Percentiles rank a stretch among this genome's conserved stretches.
phyloP scores from a whole-genome alignment of 1,140 invertebrate species.

The Coenobita brevimanus region DNA sequence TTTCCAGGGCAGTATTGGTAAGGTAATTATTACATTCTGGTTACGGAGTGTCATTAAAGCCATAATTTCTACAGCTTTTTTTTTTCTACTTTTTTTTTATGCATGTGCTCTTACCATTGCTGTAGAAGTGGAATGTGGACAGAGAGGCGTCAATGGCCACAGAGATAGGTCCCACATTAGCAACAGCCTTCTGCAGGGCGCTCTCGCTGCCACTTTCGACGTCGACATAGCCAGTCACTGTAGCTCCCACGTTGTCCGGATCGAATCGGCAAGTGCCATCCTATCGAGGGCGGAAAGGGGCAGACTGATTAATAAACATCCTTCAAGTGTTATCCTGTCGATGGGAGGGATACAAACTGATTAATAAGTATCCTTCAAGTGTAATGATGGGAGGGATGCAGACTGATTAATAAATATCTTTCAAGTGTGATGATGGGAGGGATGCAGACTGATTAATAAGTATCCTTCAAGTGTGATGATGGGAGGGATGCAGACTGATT shows the following conservation, averaged over 20 bases:
- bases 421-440: too few relatives aligned
- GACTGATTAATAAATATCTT: too few relatives aligned
- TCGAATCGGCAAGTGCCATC: constrained; percentile 81
- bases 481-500: too few relatives aligned
- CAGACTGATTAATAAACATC: too few relatives aligned
- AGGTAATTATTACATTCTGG: not conserved
- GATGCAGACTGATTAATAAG: too few relatives aligned
- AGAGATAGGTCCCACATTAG: constrained; percentile 88
- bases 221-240: constrained; percentile 88
- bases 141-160: constrained; percentile 80
- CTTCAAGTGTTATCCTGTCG: not conserved
- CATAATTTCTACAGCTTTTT: not conserved
- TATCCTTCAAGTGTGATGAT: too few relatives aligned
- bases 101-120: constrained; percentile 75
- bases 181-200: constrained; percentile 84
- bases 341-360: too few relatives aligned
- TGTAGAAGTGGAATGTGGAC: constrained; percentile 85
- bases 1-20: too few relatives aligned
- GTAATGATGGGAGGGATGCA: too few relatives aligned
- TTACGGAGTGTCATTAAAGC: not conserved
- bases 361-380: too few relatives aligned
- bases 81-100: not conserved
- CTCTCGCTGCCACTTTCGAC: constrained; percentile 81
- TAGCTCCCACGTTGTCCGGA: constrained; percentile 82
- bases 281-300: constrained; percentile 62